Conservation (phyloP, 2,888 invertebrate species). For the Hoplodrina ambigua region DNA sequence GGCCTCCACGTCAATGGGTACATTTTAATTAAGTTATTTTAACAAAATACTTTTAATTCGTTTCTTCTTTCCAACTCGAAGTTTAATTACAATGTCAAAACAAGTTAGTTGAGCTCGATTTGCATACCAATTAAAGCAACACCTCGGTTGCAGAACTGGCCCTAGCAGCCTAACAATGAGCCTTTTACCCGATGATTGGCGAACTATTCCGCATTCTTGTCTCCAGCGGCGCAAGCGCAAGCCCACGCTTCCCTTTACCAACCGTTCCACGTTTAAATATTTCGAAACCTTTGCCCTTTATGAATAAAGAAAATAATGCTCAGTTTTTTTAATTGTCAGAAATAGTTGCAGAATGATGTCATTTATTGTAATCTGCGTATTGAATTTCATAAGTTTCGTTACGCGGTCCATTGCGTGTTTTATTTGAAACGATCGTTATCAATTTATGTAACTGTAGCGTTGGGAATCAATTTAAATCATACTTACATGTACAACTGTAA, state of each 20-base stretch:
- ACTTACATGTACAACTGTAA: constrained; percentile 38
- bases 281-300: constrained; percentile 46
- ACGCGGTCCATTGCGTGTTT: constrained; percentile 55
- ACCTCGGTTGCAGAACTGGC: constrained; percentile 60
- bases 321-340: constrained; percentile 3
- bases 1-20: neutral
- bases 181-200: constrained; percentile 76
- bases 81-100: constrained; percentile 41
- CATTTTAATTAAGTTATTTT: neutral
- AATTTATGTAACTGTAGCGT: constrained; percentile 64
- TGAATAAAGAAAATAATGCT: neutral
- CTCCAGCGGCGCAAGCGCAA: constrained; percentile 54
- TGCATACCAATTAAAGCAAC: constrained; percentile 65
- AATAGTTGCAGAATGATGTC: constrained; percentile 32
- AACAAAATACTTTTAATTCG: neutral
- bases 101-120: constrained; percentile 53
- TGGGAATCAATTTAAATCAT: constrained; percentile 40
- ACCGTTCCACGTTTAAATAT: constrained; percentile 40
- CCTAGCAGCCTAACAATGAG: constrained; percentile 66
- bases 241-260: constrained; percentile 63
- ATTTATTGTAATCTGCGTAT: constrained; percentile 32
- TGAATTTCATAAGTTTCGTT: constrained; percentile 48
- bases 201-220: constrained; percentile 82
- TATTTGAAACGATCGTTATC: constrained; percentile 60
- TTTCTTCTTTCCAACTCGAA: neutral